Conservation (phyloP, 2,888 invertebrate genomes). For the Trachelus iudaicus region DNA sequence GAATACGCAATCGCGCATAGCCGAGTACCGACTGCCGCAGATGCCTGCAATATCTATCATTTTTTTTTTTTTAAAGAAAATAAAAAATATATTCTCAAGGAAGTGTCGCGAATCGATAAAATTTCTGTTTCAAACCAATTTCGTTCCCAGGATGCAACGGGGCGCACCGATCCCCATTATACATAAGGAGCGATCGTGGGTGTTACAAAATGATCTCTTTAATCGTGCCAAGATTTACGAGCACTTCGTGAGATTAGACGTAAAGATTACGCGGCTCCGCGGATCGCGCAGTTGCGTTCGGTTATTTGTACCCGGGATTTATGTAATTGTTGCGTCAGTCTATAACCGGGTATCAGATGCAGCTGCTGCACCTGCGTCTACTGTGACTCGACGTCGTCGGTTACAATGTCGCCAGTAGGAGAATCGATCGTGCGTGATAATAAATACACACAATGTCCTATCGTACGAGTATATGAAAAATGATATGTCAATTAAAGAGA, state of each 20-base stretch:
- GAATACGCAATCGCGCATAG: not conserved
- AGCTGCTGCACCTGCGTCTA: not conserved
- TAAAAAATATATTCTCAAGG: not conserved
- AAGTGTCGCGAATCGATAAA: not conserved
- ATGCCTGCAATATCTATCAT: not conserved
- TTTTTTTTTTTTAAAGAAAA: not conserved
- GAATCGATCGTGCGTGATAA: not conserved
- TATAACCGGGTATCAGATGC: not conserved
- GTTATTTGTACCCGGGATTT: constrained; percentile 28
- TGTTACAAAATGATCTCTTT: constrained; percentile 49
- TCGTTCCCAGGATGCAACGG: not conserved
- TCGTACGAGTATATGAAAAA: not conserved
- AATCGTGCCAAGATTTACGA: constrained; percentile 45
- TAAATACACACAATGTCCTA: too few species aligned
- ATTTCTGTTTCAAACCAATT: not conserved
- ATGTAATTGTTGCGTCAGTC: constrained; percentile 29
- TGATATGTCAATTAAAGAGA: not conserved
- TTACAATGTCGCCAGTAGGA: not conserved
- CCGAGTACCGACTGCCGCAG: not conserved
- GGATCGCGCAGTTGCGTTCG: constrained; percentile 18
- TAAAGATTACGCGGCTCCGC: constrained; percentile 38
- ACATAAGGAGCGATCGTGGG: constrained; percentile 29
- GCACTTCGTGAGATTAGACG: constrained; percentile 37
- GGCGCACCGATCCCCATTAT: too few species aligned
- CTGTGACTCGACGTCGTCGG: not conserved